A percentile compares a stretch with the other conserved stretches of the same genome.
phyloP scores from a whole-genome alignment of 1,140 invertebrate species.

The Chironomus striatipennis region DNA sequence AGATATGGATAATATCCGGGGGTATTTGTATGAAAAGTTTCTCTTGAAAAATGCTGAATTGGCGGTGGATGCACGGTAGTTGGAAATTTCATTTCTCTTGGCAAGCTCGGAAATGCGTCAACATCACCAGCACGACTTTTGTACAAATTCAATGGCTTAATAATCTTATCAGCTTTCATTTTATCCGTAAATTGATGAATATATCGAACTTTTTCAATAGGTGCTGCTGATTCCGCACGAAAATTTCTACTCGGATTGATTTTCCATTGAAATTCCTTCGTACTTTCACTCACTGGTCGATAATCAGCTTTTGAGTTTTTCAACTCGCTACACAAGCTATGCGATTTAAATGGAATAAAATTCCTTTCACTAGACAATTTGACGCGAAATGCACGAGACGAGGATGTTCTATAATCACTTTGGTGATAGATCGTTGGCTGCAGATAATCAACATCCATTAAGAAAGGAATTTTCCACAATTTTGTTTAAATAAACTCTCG shows the following conservation, averaged over 20 bases:
- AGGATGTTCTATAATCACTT: not conserved
- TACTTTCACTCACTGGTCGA: not conserved
- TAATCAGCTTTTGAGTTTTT: not conserved
- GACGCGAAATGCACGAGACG: not conserved
- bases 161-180: not conserved
- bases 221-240: not conserved
- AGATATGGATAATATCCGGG: not conserved
- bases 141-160: not conserved
- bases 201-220: not conserved
- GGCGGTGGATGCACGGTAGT: not conserved
- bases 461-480: not conserved
- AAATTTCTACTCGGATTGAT: not conserved
- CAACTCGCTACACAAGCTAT: not conserved
- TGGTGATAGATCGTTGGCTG: not conserved
- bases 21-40: not conserved
- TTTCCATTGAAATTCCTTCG: constrained; percentile 8
- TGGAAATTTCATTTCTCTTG: not conserved
- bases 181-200: constrained; percentile 9
- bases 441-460: not conserved
- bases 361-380: not conserved
- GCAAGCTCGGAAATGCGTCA: not conserved
- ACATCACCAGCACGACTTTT: not conserved
- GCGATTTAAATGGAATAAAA: not conserved
- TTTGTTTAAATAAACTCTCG: not conserved
- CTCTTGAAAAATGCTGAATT: not conserved